These are phyloP conservation scores for Agrilus planipennis DNA, from an alignment of 1,140 invertebrate genomes.

Conservation along the genomic window DNA sequence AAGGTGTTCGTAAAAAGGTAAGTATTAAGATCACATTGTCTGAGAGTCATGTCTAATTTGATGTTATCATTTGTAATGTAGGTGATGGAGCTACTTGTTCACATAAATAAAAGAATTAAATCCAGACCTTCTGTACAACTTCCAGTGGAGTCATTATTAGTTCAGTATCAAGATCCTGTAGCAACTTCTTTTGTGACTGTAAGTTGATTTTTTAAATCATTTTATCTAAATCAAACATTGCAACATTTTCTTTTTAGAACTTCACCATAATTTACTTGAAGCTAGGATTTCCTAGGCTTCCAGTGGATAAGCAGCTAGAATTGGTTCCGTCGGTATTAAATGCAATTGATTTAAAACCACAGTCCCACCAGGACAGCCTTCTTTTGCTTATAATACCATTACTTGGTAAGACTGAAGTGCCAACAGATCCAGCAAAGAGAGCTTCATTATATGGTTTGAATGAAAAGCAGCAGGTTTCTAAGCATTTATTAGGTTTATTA, in stretches of 20 bases:
- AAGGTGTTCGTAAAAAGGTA: constrained; percentile 73
- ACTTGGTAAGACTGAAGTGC: constrained; percentile 57
- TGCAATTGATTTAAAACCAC: constrained; percentile 67
- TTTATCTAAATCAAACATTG: not conserved
- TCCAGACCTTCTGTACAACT: constrained; percentile 72
- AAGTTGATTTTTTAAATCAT: constrained; percentile 29
- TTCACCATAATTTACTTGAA: constrained; percentile 91
- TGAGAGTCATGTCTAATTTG: not conserved
- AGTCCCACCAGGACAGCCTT: constrained; percentile 76
- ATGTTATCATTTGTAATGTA: constrained; percentile 25
- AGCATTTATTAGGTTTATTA: constrained; percentile 62
- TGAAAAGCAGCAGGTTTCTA: constrained; percentile 51
- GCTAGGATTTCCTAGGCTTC: constrained; percentile 75
- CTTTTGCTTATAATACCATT: constrained; percentile 70
- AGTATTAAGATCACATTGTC: not conserved
- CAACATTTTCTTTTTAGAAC: constrained; percentile 53
- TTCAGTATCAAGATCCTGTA: constrained; percentile 67
- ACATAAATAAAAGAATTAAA: constrained; percentile 83
- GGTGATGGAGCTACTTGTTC: constrained; percentile 87
- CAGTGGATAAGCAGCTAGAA: constrained; percentile 60
- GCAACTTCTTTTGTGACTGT: constrained; percentile 75
- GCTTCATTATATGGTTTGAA: constrained; percentile 47
- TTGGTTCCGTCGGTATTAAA: constrained; percentile 65
- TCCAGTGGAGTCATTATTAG: constrained; percentile 72
- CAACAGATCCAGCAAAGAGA: constrained; percentile 49